Evolutionary conservation across 35 echinoderm and acorn worm species (phyloP).

Genomic region (Stichopus chloronotus): DNA sequence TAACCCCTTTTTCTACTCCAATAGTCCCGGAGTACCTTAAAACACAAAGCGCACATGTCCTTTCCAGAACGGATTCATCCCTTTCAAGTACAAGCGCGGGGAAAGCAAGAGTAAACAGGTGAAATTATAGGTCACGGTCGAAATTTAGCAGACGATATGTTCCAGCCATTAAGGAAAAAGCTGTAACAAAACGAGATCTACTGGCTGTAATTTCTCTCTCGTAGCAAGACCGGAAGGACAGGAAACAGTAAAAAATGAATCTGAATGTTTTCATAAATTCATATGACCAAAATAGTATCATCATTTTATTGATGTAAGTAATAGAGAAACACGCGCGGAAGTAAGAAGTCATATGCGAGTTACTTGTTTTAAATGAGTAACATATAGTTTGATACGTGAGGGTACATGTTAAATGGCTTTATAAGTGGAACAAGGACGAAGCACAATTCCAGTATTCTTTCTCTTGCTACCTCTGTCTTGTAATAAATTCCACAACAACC

Average conservation of each 20-base stretch:
- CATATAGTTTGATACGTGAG: background rate
- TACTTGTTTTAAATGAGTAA: no score
- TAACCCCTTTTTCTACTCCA: constrained; percentile 9
- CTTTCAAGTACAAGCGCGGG: background rate
- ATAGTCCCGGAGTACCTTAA: background rate
- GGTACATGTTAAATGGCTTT: background rate
- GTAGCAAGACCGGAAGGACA: background rate
- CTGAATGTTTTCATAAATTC: background rate
- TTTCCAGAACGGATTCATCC: background rate
- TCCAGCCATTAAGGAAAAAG: background rate
- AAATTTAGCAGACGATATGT: background rate
- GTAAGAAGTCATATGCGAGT: no score
- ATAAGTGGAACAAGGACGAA: background rate
- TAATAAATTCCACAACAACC: no score
- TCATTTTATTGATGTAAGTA: no score
- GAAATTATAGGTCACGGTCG: constrained; percentile 10
- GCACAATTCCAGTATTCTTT: no score
- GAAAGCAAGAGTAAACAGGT: background rate
- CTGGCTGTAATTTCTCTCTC: no score
- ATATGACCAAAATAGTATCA: no score
- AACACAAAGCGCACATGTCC: background rate
- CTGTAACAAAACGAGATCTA: background rate
- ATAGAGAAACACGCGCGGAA: no score
- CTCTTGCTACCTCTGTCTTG: no score
- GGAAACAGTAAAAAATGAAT: background rate